Percentiles rank a stretch among this genome's conserved stretches.
Conservation (phyloP, 2,888 invertebrate species). For the Hypomecis atomaria region DNA sequence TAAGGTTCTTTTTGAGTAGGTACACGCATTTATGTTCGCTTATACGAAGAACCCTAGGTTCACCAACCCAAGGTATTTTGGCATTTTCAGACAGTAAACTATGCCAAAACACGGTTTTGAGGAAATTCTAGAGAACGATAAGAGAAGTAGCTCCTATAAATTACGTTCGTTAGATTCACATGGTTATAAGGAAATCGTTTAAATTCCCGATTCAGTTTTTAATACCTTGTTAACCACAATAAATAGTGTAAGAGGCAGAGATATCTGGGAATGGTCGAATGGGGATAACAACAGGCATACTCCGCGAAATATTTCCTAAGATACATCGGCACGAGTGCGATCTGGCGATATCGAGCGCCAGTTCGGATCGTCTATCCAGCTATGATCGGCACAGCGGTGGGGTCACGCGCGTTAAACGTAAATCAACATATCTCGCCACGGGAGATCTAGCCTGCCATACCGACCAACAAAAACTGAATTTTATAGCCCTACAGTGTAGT, state of each 20-base stretch:
- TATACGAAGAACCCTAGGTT: too few relatives aligned
- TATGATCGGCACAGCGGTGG: slow-evolving; percentile 80
- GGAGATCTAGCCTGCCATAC: slow-evolving; percentile 80
- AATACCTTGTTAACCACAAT: slow-evolving; percentile 17
- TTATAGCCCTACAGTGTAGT: slow-evolving; percentile 81
- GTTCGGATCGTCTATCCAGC: slow-evolving; percentile 82
- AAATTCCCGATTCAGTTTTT: background rate
- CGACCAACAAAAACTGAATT: slow-evolving; percentile 80
- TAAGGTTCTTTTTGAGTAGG: too few relatives aligned
- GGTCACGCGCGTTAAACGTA: slow-evolving; percentile 84
- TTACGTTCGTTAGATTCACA: background rate
- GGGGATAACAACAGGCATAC: slow-evolving; percentile 52
- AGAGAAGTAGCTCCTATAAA: too few relatives aligned
- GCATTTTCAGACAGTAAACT: too few relatives aligned
- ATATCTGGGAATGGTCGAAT: slow-evolving; percentile 74
- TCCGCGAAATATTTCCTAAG: slow-evolving; percentile 81
- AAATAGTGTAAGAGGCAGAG: slow-evolving; percentile 71
- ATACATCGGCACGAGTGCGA: slow-evolving; percentile 82
- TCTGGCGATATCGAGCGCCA: slow-evolving; percentile 79
- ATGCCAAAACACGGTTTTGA: too few relatives aligned
- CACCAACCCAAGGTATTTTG: too few relatives aligned
- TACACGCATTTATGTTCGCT: too few relatives aligned
- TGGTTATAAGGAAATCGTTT: background rate
- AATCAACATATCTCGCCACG: slow-evolving; percentile 84
- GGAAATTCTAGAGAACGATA: too few relatives aligned